These are phyloP conservation scores for Phrynosoma platyrhinos DNA, from an alignment of 2,113 vertebrate species.

Conservation along the genomic window DNA sequence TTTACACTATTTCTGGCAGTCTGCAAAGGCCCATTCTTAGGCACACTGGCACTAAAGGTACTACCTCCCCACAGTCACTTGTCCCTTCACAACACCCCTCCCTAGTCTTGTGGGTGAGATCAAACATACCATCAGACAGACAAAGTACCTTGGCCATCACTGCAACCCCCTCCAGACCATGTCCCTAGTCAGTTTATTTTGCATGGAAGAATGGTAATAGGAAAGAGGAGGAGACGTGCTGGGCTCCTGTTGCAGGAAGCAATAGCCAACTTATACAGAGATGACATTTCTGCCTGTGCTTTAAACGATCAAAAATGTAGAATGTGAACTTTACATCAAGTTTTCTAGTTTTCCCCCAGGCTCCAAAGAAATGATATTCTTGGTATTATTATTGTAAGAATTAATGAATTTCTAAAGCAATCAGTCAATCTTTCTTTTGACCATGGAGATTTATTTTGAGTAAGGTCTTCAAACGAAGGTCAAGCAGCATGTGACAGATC, in stretches of 20 bases:
- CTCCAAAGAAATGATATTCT: constrained; percentile 28
- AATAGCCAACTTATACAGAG: constrained; percentile 7
- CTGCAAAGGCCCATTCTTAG: neutral
- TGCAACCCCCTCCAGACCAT: neutral
- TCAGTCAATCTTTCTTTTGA: neutral
- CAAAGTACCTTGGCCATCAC: neutral
- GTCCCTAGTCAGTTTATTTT: neutral
- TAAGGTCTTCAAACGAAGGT: constrained; percentile 49
- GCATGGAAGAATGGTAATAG: neutral
- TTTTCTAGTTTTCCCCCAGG: constrained; percentile 23
- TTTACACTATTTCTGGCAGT: too few relatives aligned
- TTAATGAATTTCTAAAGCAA: constrained; percentile 25
- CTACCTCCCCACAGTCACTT: too few relatives aligned
- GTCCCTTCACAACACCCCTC: neutral
- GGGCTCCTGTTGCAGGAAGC: neutral
- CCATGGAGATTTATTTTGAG: constrained; percentile 22
- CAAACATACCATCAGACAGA: neutral
- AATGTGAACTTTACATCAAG: neutral
- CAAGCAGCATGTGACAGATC: constrained; percentile 23
- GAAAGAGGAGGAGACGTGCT: neutral
- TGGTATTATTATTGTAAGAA: constrained; percentile 25
- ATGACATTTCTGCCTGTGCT: neutral
- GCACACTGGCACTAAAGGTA: neutral
- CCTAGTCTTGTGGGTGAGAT: neutral
- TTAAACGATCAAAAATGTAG: constrained; percentile 7